Evolutionary conservation across 2,888 invertebrate genomes (phyloP).

Genomic region (Diogma glabrata): DNA sequence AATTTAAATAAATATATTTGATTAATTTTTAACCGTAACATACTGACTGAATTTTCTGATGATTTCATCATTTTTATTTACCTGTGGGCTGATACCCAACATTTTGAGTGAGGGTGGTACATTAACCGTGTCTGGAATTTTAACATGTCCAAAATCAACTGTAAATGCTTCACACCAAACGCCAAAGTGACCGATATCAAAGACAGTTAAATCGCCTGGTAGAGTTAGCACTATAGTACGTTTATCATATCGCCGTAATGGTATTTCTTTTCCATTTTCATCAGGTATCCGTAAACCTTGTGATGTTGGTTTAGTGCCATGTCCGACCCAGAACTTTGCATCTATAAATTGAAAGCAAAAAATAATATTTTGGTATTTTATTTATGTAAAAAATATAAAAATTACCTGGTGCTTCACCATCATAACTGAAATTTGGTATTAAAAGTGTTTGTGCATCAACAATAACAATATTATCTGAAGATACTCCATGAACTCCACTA

Average conservation of each 20-base stretch:
- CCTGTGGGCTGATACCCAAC: conserved; percentile 90
- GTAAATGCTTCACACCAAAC: conserved; percentile 91
- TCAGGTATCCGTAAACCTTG: conserved; percentile 79
- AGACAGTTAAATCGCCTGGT: conserved; percentile 79
- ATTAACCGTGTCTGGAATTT: conserved; percentile 60
- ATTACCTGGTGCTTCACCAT: conserved; percentile 84
- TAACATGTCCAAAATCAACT: conserved; percentile 82
- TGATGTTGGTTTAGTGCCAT: conserved; percentile 66
- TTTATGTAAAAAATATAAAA: too few relatives aligned
- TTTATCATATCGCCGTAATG: conserved; percentile 66
- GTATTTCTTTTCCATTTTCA: conserved; percentile 76
- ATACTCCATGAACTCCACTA: conserved; percentile 70
- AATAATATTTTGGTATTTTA: not conserved
- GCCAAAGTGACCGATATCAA: conserved; percentile 86
- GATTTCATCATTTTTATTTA: conserved; percentile 38
- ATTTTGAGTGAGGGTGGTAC: conserved; percentile 86
- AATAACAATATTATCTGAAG: conserved; percentile 76
- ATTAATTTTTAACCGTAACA: not conserved
- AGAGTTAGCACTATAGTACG: conserved; percentile 84
- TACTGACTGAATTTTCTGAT: conserved; percentile 24
- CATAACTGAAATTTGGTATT: conserved; percentile 81
- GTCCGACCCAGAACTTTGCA: conserved; percentile 89
- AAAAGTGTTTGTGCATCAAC: conserved; percentile 89
- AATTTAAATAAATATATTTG: not conserved
- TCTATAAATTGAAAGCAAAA: conserved; percentile 41